Evolutionary conservation across 1,140 invertebrate species (phyloP).

Genomic region (Homarus americanus): DNA sequence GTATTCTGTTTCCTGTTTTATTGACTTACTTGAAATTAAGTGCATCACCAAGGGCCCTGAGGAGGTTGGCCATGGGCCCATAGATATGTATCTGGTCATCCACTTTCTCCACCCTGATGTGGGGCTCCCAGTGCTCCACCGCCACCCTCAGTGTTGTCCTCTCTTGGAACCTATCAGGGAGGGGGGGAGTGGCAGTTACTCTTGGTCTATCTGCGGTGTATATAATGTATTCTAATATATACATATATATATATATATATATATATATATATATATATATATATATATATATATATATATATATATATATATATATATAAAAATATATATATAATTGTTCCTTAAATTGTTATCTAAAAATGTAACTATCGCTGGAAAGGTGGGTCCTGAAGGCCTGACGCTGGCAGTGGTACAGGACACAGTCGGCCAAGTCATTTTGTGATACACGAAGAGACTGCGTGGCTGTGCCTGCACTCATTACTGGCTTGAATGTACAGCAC

Average conservation of each 20-base stretch:
- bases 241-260: constrained; percentile 23
- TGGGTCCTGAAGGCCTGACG: too few species aligned
- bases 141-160: constrained; percentile 9
- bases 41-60: neutral
- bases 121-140: constrained; percentile 51
- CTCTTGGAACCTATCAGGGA: neutral
- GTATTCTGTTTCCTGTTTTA: too few species aligned
- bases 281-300: constrained; percentile 12
- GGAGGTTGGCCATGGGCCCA: constrained; percentile 47
- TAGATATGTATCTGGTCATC: neutral
- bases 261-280: constrained; percentile 43
- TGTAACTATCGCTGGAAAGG: too few species aligned
- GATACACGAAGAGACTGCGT: too few species aligned
- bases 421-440: too few species aligned
- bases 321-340: neutral
- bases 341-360: neutral
- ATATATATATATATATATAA: neutral
- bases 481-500: too few species aligned
- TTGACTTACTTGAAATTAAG: constrained; percentile 49
- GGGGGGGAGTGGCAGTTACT: too few species aligned
- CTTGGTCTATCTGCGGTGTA: too few species aligned
- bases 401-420: too few species aligned
- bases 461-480: too few species aligned
- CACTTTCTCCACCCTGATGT: neutral
- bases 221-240: neutral